Conservation (phyloP, 2,797 vertebrate genomes). For the Linurgus olivaceus region DNA sequence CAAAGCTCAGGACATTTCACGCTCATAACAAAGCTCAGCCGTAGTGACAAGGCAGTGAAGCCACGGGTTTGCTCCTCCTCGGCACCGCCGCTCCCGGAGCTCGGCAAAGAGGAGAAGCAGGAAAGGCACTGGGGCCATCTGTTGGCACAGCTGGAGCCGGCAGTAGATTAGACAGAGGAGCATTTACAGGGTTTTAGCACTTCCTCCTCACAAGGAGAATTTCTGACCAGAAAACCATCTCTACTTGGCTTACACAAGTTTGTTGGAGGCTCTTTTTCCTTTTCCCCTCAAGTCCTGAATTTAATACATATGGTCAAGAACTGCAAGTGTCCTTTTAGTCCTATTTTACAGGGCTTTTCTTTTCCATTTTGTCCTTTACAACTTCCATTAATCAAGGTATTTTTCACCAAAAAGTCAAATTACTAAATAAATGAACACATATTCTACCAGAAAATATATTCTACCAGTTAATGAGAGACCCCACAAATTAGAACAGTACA, state of each 20-base stretch:
- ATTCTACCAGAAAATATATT: background rate
- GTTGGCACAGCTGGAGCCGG: conserved; percentile 3
- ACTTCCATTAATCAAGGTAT: background rate
- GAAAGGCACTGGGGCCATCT: conserved; percentile 50
- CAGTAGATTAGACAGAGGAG: background rate
- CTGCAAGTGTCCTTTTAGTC: background rate
- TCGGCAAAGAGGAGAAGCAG: background rate
- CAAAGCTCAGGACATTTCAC: background rate
- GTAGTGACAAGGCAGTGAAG: background rate
- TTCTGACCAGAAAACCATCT: background rate
- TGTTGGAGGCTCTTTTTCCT: fast-evolving
- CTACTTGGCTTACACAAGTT: background rate
- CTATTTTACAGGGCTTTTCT: fast-evolving
- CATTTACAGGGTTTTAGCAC: background rate
- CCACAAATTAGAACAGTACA: background rate
- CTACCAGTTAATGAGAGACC: background rate
- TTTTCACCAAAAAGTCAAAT: background rate
- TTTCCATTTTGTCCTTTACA: background rate
- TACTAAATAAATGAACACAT: background rate
- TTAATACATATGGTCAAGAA: background rate
- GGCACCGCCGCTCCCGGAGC: background rate
- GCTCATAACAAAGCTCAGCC: background rate
- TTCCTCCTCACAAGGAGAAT: background rate
- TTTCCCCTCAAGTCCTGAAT: background rate
- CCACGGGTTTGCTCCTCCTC: background rate